Evolutionary conservation across 2,888 invertebrate species (phyloP), one percentile per base, ranked within the genome.

Genomic region (Amblyteles armatorius): DNA sequence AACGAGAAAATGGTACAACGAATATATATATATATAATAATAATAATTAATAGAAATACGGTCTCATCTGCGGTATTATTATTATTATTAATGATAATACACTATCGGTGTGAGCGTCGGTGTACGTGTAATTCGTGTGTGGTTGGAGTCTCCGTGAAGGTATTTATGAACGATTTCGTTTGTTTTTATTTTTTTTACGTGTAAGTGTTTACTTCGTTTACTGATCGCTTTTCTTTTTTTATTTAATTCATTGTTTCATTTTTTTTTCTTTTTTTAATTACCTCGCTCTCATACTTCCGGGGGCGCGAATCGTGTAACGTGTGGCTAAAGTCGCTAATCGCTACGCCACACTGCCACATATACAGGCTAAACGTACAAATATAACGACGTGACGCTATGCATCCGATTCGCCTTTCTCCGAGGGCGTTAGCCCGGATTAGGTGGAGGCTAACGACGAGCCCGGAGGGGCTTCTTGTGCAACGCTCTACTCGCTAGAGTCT

Each of bases 271-370:
- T 11, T 60, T 80, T 73, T 50, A n/a, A 36, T 60, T 76, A 71
- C 57, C 68, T 57, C 71, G 73, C 69, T 76, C 78, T 65, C 74
- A 52, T 68, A 57, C 69, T 55, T 74, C 63, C 22, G 57, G 57
- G 57, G 52, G 79, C 73, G 57, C 40, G 36, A 40, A 40, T 81
- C 33, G 55, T 71, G 78, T 80, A 72, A 80, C 80, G 33, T 73
- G 82, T 82, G 83, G 77, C 85, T 80, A 78, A 83, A 85, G 78
- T 91, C 88, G 87, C 92, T 92, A 92, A 88, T 92, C 90, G 87
- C 92, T 92, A 92, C 89, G 89, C 90, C 92, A 92, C 91, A 92
- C 89, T 89, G 92, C 90, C 91, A 92, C 91, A 92, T 88, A 40
- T 87, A 91, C 92, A 92, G 84, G 78, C 84, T 86, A 86, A 84